Conservation (phyloP, 92 coral and sea anemone genomes). For the Montipora capitata region DNA sequence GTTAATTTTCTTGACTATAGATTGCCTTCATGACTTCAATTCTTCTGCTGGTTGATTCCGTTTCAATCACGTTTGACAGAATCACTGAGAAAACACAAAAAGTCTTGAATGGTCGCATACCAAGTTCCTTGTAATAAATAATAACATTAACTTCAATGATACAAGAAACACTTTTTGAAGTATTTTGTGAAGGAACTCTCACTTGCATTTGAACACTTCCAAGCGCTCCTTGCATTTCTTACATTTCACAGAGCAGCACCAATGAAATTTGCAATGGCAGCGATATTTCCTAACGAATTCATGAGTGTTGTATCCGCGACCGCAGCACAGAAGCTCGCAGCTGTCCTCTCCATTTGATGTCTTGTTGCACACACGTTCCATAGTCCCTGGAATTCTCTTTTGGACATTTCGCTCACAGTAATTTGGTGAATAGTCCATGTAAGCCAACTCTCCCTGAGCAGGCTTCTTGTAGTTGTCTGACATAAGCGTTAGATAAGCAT, state of each 20-base stretch:
- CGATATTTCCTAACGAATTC: slow-evolving; percentile 39
- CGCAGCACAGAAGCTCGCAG: slow-evolving; percentile 85
- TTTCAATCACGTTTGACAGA: too few species aligned
- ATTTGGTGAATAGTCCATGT: slow-evolving; percentile 61
- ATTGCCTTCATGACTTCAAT: too few species aligned
- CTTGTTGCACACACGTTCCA: slow-evolving; percentile 70
- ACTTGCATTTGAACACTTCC: slow-evolving; percentile 86
- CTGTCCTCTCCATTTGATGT: slow-evolving; percentile 56
- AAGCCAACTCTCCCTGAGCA: slow-evolving; percentile 38
- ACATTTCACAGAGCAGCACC: slow-evolving; percentile 92
- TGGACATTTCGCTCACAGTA: slow-evolving; percentile 65
- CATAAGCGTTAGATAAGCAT: slow-evolving; percentile 54
- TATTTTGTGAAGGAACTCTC: not conserved
- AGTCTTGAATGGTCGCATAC: too few species aligned
- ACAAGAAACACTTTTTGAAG: not conserved
- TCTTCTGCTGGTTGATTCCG: too few species aligned
- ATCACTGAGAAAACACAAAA: too few species aligned
- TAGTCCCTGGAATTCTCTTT: slow-evolving; percentile 68
- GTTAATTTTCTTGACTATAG: too few species aligned
- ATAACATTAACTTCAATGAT: not conserved
- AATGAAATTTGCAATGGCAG: slow-evolving; percentile 83
- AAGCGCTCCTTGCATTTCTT: slow-evolving; percentile 73
- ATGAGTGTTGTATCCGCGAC: slow-evolving; percentile 86
- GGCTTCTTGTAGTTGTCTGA: slow-evolving; percentile 12
- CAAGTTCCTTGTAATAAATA: too few species aligned